These are phyloP conservation scores for Zalophus californianus DNA, from an alignment of 2,797 vertebrate genomes.

Conservation along the genomic window DNA sequence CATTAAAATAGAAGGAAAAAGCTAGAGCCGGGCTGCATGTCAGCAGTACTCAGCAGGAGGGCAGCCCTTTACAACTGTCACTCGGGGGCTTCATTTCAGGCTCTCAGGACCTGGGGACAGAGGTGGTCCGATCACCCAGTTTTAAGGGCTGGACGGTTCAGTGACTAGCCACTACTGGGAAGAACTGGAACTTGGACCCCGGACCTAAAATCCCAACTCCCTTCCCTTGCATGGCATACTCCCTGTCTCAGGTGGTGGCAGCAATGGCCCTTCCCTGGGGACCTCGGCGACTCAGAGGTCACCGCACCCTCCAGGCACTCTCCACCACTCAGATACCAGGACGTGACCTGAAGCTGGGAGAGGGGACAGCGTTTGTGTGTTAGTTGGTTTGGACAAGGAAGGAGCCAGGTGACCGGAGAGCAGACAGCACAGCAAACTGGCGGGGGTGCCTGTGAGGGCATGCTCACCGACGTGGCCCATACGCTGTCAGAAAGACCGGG, in stretches of 20 bases:
- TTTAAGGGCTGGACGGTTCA: not conserved
- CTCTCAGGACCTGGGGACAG: not conserved
- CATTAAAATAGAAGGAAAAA: not conserved
- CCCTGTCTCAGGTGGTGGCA: not conserved
- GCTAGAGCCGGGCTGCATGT: too few relatives aligned
- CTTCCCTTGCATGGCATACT: accelerated
- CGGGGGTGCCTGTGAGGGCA: not conserved
- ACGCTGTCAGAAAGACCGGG: not conserved
- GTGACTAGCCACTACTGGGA: not conserved
- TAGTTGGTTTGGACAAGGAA: accelerated
- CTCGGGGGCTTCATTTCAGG: not conserved
- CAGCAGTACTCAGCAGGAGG: not conserved
- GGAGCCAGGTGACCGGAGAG: accelerated
- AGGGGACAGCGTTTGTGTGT: accelerated
- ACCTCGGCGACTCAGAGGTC: too few relatives aligned
- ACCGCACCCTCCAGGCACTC: too few relatives aligned
- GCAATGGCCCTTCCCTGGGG: accelerated
- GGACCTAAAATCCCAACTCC: not conserved
- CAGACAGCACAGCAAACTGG: not conserved
- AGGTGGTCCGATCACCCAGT: too few relatives aligned
- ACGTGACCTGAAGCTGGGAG: not conserved
- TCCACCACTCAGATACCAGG: not conserved
- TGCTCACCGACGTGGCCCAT: accelerated
- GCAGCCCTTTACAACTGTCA: not conserved
- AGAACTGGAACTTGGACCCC: not conserved